phyloP scores from a whole-genome alignment of 2,113 vertebrate species.

The Symphodus melops region DNA sequence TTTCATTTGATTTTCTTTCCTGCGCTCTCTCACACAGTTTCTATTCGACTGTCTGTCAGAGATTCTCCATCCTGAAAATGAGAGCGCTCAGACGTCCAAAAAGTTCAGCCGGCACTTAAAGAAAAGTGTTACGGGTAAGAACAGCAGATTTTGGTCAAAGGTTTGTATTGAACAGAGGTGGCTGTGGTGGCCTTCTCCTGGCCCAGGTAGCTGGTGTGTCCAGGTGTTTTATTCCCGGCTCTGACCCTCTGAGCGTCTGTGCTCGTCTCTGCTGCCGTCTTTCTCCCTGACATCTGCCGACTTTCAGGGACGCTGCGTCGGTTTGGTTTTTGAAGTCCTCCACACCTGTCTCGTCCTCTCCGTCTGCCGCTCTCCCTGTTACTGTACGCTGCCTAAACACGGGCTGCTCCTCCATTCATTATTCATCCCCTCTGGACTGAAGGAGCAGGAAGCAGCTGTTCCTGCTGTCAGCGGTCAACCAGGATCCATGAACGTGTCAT shows the following conservation, averaged over 20 bases:
- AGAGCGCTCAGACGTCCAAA: no score
- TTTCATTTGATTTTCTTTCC: constrained; percentile 20
- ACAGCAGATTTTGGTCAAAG: no score
- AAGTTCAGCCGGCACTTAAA: no score
- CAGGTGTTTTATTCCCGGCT: not conserved
- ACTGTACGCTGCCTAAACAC: constrained; percentile 4
- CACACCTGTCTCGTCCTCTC: constrained; percentile 29
- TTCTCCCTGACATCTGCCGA: constrained; percentile 25
- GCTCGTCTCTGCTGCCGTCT: not conserved
- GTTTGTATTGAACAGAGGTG: not conserved
- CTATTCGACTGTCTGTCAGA: not conserved
- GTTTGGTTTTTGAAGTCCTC: constrained; percentile 43
- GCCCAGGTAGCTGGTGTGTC: not conserved
- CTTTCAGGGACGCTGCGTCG: not conserved
- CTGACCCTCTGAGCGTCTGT: not conserved
- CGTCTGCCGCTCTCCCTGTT: constrained; percentile 20
- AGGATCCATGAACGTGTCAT: constrained; percentile 54
- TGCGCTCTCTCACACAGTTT: not conserved
- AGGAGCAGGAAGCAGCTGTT: constrained; percentile 49
- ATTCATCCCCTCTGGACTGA: constrained; percentile 51
- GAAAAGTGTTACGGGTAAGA: no score
- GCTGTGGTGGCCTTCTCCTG: not conserved
- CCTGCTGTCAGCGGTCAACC: constrained; percentile 59
- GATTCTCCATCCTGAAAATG: not conserved
- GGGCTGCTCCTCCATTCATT: constrained; percentile 48